phyloP scores from a whole-genome alignment of 2,797 vertebrate genomes.

The Oreochromis grahami region DNA sequence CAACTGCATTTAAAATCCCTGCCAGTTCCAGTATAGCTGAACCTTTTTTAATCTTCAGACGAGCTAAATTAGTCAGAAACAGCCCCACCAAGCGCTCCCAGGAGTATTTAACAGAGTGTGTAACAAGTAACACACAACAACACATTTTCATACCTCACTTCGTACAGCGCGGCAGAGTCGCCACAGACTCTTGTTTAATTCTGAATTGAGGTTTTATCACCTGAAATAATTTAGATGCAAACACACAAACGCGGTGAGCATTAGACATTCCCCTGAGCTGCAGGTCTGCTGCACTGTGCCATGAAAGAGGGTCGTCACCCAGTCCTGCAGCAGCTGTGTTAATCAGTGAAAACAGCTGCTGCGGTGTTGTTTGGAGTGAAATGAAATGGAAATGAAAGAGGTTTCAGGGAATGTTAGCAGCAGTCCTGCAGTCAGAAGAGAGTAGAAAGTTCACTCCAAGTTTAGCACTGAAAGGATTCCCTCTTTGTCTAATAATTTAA shows the following conservation, averaged over 20 bases:
- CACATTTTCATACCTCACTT: neutral
- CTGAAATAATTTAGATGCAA: neutral
- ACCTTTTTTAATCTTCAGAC: neutral
- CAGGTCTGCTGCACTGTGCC: neutral
- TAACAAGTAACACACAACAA: neutral
- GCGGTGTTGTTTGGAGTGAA: neutral
- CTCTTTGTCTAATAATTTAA: neutral
- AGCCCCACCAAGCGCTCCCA: neutral
- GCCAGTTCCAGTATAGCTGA: neutral
- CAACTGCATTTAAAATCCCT: neutral
- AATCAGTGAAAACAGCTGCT: constrained; percentile 10
- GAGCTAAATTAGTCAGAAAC: neutral
- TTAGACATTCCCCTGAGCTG: neutral
- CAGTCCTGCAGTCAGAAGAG: neutral
- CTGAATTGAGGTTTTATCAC: neutral
- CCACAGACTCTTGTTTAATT: neutral
- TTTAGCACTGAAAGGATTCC: neutral
- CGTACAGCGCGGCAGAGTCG: neutral
- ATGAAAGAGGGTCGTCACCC: neutral
- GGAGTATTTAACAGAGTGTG: neutral
- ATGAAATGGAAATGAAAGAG: neutral
- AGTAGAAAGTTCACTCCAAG: neutral
- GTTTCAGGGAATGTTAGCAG: neutral
- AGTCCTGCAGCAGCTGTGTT: constrained; percentile 4
- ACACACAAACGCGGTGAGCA: neutral